Percentiles rank a stretch among this genome's conserved stretches.
Conservation (phyloP, 2,888 invertebrate genomes). For the Pristionchus maxplancki region DNA sequence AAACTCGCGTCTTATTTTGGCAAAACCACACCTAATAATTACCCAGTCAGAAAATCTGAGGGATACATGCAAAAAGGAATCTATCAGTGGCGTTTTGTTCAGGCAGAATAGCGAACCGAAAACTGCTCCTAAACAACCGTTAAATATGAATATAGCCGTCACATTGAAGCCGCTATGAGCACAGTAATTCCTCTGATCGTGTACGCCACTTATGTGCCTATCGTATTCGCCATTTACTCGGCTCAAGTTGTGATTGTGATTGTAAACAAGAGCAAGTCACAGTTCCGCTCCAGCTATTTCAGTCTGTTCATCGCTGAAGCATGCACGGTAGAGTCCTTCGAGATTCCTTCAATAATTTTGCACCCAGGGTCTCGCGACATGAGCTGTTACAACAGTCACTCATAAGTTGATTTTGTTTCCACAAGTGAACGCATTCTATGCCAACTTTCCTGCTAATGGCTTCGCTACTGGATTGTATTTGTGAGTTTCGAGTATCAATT, state of each 20-base stretch:
- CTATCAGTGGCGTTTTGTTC: no score
- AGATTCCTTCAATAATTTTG: neutral
- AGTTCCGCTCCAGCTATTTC: neutral
- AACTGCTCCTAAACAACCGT: no score
- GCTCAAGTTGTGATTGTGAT: neutral
- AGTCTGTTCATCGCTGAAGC: neutral
- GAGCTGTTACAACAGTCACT: neutral
- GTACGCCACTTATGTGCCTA: neutral
- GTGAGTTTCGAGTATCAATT: neutral
- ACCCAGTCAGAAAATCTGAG: no score
- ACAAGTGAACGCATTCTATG: slow-evolving; percentile 5
- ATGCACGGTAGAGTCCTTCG: neutral
- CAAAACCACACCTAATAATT: no score
- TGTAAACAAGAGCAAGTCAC: neutral
- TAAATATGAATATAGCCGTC: no score
- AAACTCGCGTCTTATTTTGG: no score
- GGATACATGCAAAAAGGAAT: no score
- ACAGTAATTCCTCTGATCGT: neutral
- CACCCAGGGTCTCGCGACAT: neutral
- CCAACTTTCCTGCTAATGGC: neutral
- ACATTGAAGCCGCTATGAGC: no score
- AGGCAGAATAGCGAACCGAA: no score
- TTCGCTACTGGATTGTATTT: neutral
- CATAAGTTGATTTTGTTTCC: neutral
- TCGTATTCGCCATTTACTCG: neutral